A percentile compares a stretch with the other conserved stretches of the same genome.
These are phyloP conservation scores for Gallinago nigripennis DNA, from an alignment of 2,797 vertebrate genomes.

Conservation along the genomic window DNA sequence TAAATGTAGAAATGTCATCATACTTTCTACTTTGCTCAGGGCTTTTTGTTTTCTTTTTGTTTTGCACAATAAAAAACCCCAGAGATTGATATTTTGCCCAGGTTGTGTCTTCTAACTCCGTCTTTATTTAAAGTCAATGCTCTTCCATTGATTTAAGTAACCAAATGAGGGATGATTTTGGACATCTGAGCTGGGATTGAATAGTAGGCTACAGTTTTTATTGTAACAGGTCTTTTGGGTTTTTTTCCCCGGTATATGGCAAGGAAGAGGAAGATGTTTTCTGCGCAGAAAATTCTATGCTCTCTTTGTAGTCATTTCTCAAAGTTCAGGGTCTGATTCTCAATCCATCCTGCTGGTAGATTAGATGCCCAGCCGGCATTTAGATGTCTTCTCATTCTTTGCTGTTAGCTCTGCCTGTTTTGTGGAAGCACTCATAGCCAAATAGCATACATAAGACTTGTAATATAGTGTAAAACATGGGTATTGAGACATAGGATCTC, in stretches of 20 bases:
- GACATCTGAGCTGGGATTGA: not conserved
- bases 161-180: not conserved
- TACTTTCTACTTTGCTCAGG: not conserved
- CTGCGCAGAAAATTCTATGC: not conserved
- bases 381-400: not conserved
- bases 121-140: not conserved
- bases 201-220: not conserved
- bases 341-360: not conserved
- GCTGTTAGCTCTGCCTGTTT: not conserved
- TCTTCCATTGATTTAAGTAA: not conserved
- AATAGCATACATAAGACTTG: not conserved
- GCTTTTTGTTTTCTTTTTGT: not conserved
- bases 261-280: not conserved
- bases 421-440: not conserved
- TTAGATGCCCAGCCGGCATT: not conserved
- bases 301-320: not conserved
- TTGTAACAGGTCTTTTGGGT: not conserved
- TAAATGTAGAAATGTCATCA: not conserved
- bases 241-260: not conserved
- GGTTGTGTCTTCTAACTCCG: not conserved
- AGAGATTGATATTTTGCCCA: not conserved
- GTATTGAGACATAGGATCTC: not conserved
- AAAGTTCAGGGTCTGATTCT: not conserved
- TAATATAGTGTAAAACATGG: not conserved
- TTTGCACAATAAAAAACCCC: not conserved